Evolutionary conservation across 2,888 invertebrate genomes (phyloP).

Genomic region (Ornithoptera priamus): DNA sequence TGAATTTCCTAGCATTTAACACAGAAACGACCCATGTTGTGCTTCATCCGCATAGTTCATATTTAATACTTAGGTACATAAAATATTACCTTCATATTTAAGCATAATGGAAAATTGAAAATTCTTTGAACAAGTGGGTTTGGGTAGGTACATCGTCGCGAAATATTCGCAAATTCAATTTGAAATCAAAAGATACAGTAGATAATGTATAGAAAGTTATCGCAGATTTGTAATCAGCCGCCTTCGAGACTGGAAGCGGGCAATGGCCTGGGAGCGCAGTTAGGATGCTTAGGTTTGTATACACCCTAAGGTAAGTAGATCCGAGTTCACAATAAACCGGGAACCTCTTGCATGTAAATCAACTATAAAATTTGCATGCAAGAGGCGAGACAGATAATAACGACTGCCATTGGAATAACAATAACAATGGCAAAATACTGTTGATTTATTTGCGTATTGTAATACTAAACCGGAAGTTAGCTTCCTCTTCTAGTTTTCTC

Average conservation of each 20-base stretch:
- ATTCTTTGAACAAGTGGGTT: too few species aligned
- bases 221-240: conserved; percentile 75
- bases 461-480: conserved; percentile 16
- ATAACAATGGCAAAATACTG: conserved; percentile 28
- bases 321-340: conserved; percentile 63
- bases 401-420: conserved; percentile 35
- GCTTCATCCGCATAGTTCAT: too few species aligned
- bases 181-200: conserved; percentile 46
- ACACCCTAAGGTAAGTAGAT: conserved; percentile 51
- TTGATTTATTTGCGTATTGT: conserved; percentile 20
- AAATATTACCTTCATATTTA: too few species aligned
- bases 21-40: too few species aligned
- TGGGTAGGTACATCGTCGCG: too few species aligned
- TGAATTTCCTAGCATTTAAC: too few species aligned
- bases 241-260: conserved; percentile 62
- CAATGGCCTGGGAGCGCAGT: conserved; percentile 69
- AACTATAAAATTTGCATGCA: conserved; percentile 26
- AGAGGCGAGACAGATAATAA: conserved; percentile 36
- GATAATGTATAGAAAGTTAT: conserved; percentile 78
- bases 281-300: conserved; percentile 60
- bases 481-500: conserved; percentile 9
- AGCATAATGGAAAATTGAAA: too few species aligned
- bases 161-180: too few species aligned
- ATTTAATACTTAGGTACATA: too few species aligned
- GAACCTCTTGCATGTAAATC: conserved; percentile 34